A percentile compares a stretch with the other conserved stretches of the same genome.
Evolutionary conservation across 2,888 invertebrate species (phyloP).

Genomic region (Drosophila falleni): DNA sequence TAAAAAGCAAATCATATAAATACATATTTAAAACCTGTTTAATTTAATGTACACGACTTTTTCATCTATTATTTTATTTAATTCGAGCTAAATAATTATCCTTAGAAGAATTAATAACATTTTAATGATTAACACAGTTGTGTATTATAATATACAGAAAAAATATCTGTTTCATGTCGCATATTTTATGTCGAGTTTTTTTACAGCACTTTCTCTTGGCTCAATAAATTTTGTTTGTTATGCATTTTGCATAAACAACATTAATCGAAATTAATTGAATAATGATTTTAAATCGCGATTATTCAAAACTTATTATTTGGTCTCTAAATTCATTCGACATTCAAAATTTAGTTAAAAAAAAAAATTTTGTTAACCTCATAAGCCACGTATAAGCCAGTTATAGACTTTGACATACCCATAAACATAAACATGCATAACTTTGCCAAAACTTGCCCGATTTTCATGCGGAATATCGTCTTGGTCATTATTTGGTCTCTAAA

Average conservation of each 20-base stretch:
- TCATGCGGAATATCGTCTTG: no score
- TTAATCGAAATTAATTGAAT: conserved; percentile 1
- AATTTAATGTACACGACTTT: not conserved
- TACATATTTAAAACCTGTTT: not conserved
- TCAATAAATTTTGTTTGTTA: not conserved
- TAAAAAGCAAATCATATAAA: not conserved
- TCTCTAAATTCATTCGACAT: no score
- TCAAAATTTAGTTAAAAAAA: no score
- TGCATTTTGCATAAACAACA: not conserved
- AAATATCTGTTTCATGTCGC: not conserved
- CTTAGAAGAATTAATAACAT: not conserved
- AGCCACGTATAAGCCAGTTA: no score
- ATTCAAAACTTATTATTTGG: conserved; percentile 14
- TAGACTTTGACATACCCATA: no score
- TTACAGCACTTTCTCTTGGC: not conserved
- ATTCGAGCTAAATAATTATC: not conserved
- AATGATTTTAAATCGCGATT: not conserved
- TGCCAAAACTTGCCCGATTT: no score
- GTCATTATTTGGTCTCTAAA: no score
- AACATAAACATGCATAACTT: no score
- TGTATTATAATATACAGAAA: not conserved
- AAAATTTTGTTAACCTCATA: no score
- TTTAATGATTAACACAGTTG: not conserved
- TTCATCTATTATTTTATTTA: not conserved
- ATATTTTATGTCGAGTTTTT: not conserved